Conservation (phyloP, 2,113 vertebrate genomes). For the Alectura lathami region DNA sequence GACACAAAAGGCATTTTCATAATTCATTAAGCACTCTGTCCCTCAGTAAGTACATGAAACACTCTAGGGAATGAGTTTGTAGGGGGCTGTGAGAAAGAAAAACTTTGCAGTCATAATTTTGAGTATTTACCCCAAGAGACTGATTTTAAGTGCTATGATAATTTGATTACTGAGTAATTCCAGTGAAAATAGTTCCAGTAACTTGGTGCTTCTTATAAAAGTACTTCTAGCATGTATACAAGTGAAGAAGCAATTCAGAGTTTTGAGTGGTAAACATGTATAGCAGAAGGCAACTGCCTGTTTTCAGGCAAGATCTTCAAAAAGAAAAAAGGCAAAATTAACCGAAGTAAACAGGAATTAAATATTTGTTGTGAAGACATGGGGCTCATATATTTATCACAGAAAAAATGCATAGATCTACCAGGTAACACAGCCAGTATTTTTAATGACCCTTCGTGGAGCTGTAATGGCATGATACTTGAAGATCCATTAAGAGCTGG, state of each 20-base stretch:
- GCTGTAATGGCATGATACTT: neutral
- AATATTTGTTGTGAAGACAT: neutral
- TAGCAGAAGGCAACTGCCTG: neutral
- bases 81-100: neutral
- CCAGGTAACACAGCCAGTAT: neutral
- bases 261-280: neutral
- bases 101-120: neutral
- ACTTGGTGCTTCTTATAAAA: constrained; percentile 11
- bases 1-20: neutral
- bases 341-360: neutral
- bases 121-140: constrained; percentile 21
- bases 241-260: constrained; percentile 16
- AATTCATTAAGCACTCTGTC: neutral
- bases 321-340: neutral
- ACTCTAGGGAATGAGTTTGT: neutral
- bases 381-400: neutral
- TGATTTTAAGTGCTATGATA: constrained; percentile 27
- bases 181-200: constrained; percentile 4
- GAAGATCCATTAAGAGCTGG: constrained; percentile 24
- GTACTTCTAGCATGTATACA: neutral
- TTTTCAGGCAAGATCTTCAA: neutral
- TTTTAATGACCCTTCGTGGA: neutral
- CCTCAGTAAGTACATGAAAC: neutral
- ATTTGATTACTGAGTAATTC: constrained; percentile 40
- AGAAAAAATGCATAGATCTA: neutral